These are phyloP conservation scores for Sciaenops ocellatus DNA, from an alignment of 2,797 vertebrate genomes.

Conservation along the genomic window DNA sequence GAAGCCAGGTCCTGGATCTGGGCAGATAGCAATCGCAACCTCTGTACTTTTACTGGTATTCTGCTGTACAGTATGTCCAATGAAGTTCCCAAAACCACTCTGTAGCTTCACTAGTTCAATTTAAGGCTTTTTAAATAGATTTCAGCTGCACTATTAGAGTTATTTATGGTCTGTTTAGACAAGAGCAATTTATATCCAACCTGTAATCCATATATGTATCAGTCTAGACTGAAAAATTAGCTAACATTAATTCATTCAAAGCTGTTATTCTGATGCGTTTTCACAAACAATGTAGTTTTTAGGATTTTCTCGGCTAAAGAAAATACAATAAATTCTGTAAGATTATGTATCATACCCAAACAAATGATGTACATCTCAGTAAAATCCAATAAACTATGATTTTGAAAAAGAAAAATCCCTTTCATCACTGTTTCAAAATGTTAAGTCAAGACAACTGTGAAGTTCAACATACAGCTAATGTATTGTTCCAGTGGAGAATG, in stretches of 20 bases:
- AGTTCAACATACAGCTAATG: background rate
- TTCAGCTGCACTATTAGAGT: background rate
- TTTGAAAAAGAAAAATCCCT: background rate
- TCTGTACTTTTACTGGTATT: conserved; percentile 56
- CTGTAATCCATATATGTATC: background rate
- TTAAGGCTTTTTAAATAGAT: background rate
- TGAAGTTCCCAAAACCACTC: background rate
- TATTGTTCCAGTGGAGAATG: background rate
- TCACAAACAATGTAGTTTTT: background rate
- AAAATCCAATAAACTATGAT: background rate
- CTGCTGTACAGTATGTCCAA: conserved; percentile 39
- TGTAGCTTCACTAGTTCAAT: background rate
- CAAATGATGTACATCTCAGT: background rate
- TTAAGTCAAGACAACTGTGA: background rate
- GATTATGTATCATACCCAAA: background rate
- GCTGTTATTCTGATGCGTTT: background rate
- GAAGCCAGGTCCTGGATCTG: conserved; percentile 57
- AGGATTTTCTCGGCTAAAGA: background rate
- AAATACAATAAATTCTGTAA: background rate
- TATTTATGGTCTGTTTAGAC: background rate
- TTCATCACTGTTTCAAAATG: background rate
- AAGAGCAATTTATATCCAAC: rapidly evolving
- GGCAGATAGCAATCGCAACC: conserved; percentile 50
- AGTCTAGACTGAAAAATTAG: background rate
- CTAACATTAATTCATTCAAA: background rate